These are phyloP conservation scores for Drosophila borealis DNA, from an alignment of 2,888 invertebrate species.

Conservation along the genomic window DNA sequence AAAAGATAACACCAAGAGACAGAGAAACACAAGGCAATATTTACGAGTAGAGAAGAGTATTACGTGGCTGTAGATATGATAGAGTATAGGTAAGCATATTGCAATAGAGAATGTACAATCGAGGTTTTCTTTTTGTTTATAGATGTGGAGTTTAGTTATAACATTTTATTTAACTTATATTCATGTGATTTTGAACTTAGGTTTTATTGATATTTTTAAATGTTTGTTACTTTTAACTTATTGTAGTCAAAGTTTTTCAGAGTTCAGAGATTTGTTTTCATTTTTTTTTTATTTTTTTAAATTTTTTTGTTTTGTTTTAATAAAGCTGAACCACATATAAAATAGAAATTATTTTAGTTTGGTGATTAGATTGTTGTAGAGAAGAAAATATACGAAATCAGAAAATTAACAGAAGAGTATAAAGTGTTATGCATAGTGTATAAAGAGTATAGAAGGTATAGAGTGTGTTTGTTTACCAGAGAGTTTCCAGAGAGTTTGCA, in stretches of 20 bases:
- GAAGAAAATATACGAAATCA: conserved; percentile 51
- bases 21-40: conserved; percentile 23
- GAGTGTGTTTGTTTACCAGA: conserved; percentile 38
- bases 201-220: conserved; percentile 41
- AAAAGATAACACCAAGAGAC: conserved; percentile 7
- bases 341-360: conserved; percentile 85
- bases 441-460: conserved; percentile 22
- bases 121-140: conserved; percentile 3
- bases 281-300: conserved; percentile 23
- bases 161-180: conserved; percentile 27
- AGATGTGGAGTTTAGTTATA: conserved; percentile 18
- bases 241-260: conserved; percentile 50
- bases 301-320: conserved; percentile 59
- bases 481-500: conserved; percentile 44
- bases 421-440: conserved; percentile 28
- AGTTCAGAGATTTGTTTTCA: conserved; percentile 34
- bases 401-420: conserved; percentile 36
- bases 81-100: conserved; percentile 17
- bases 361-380: conserved; percentile 78
- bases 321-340: conserved; percentile 86
- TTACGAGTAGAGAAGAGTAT: conserved; percentile 6
- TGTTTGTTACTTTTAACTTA: conserved; percentile 15
- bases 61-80: neutral
- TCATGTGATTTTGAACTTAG: conserved; percentile 31
- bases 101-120: conserved; percentile 34